Percentiles rank a stretch among this genome's conserved stretches.
phyloP scores from a whole-genome alignment of 2,797 vertebrate genomes.

The Rhadinocentrus ornatus region DNA sequence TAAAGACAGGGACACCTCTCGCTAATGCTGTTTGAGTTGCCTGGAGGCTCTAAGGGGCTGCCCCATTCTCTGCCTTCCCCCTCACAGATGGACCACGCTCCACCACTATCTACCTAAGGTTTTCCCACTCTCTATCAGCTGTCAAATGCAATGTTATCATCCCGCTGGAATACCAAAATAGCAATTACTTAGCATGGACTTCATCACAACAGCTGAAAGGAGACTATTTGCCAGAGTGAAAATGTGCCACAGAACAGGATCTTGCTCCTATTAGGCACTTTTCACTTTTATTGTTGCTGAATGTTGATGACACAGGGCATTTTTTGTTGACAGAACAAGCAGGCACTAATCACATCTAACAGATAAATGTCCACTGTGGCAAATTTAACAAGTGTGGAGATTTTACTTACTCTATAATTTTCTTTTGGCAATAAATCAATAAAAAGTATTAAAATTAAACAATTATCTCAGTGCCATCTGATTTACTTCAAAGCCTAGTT shows the following conservation, averaged over 20 bases:
- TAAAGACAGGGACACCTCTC: slow-evolving; percentile 84
- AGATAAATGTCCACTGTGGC: neutral
- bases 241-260: slow-evolving; percentile 4
- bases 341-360: neutral
- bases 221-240: neutral
- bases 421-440: neutral
- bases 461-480: neutral
- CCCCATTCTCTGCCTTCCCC: slow-evolving; percentile 42
- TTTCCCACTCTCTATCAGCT: slow-evolving; percentile 64
- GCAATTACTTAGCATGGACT: slow-evolving; percentile 54
- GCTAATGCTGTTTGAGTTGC: slow-evolving; percentile 78
- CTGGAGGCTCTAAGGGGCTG: slow-evolving; percentile 54
- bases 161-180: slow-evolving; percentile 47
- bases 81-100: slow-evolving; percentile 72
- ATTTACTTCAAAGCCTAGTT: neutral
- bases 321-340: neutral
- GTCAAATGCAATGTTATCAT: slow-evolving; percentile 65
- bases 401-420: neutral
- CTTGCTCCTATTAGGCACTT: slow-evolving; percentile 19
- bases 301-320: neutral
- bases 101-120: slow-evolving; percentile 65
- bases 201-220: slow-evolving; percentile 22
- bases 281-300: slow-evolving; percentile 3
- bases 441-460: neutral
- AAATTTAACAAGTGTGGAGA: neutral